Conservation (phyloP, 2,113 vertebrate genomes). For the Microcebus tavaratra region DNA sequence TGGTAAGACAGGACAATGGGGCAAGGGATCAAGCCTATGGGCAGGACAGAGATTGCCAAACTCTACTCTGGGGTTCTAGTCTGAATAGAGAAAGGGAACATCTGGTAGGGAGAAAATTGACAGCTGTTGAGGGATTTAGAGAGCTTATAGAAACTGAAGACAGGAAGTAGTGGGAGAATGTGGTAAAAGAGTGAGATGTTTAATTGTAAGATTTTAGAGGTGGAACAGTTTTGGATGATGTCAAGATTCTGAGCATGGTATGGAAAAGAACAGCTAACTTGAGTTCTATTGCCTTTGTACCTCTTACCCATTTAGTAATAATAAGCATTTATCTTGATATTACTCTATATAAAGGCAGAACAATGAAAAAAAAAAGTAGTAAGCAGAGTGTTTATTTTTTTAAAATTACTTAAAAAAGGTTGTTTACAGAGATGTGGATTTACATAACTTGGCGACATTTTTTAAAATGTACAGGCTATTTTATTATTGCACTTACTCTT, state of each 20-base stretch:
- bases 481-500: constrained; percentile 89
- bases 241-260: not conserved
- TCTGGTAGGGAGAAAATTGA: not conserved
- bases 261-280: not conserved
- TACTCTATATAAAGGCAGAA: constrained; percentile 1
- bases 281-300: not conserved
- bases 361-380: constrained; percentile 64
- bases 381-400: constrained; percentile 86
- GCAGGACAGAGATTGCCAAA: not conserved
- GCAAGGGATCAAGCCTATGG: not conserved
- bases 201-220: not conserved
- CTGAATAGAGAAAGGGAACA: not conserved
- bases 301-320: not conserved
- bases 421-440: constrained; percentile 85
- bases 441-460: constrained; percentile 83
- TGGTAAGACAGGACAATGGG: not conserved
- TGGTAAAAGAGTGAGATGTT: not conserved
- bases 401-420: constrained; percentile 87
- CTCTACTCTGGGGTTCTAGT: not conserved
- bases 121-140: not conserved
- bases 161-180: not conserved
- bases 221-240: not conserved
- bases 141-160: not conserved
- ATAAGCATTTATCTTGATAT: not conserved
- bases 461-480: constrained; percentile 87